These are phyloP conservation scores for Chlorodrepanis virens DNA, from an alignment of 2,113 vertebrate species.

Conservation along the genomic window DNA sequence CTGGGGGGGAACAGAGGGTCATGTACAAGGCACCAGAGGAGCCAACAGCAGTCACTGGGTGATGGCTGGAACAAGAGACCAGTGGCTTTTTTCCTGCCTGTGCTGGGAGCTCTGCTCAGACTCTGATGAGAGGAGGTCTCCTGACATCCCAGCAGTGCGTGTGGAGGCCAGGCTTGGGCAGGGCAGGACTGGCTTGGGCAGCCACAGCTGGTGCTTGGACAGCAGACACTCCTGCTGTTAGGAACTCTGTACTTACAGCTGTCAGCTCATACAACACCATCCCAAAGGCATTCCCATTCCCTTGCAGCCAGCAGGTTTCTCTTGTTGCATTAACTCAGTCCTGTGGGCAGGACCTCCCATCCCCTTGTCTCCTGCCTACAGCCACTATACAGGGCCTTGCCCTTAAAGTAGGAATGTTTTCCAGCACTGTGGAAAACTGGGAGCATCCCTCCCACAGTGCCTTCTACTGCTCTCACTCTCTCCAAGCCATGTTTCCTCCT, in stretches of 20 bases:
- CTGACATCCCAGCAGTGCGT: rapidly evolving
- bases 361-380: neutral
- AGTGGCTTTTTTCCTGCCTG: neutral
- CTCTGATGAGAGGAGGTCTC: neutral
- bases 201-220: neutral
- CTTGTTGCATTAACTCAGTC: neutral
- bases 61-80: neutral
- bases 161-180: neutral
- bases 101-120: neutral
- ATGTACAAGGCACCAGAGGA: slow-evolving; percentile 57
- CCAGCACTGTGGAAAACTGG: neutral
- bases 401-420: neutral
- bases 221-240: neutral
- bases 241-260: neutral
- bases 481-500: neutral
- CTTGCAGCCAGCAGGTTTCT: neutral
- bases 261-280: rapidly evolving
- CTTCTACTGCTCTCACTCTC: neutral
- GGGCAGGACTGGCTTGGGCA: neutral
- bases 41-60: neutral
- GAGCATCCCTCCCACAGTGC: neutral
- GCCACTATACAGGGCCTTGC: neutral
- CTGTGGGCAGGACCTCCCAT: neutral
- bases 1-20: slow-evolving; percentile 83
- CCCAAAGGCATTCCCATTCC: neutral